Conservation (phyloP, 2,888 invertebrate species). For the Pterostichus madidus region DNA sequence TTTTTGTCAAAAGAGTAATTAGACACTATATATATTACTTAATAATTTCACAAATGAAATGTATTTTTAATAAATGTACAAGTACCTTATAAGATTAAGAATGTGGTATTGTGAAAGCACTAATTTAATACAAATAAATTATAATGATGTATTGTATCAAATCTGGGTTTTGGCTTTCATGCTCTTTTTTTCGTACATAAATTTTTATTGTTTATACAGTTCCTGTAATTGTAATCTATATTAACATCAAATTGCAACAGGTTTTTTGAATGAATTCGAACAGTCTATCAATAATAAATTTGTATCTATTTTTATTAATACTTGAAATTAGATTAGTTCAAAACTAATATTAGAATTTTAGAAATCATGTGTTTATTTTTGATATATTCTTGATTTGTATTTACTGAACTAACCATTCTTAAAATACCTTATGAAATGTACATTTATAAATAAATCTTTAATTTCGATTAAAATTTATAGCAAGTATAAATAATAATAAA, state of each 20-base stretch:
- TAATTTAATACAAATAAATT: conserved; percentile 65
- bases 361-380: not conserved
- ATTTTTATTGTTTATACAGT: conserved; percentile 36
- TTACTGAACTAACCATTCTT: conserved; percentile 69
- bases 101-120: conserved; percentile 61
- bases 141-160: conserved; percentile 57
- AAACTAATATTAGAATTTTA: conserved; percentile 23
- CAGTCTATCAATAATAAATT: conserved; percentile 1
- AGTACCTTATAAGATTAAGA: conserved; percentile 65
- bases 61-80: conserved; percentile 67
- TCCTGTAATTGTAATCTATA: conserved; percentile 26
- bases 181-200: conserved; percentile 36
- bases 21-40: conserved; percentile 21
- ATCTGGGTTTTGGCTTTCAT: conserved; percentile 55
- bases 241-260: not conserved
- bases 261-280: not conserved
- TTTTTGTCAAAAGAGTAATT: conserved; percentile 35
- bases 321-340: not conserved
- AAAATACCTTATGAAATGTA: not conserved
- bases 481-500: not conserved
- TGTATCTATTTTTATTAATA: conserved; percentile 24
- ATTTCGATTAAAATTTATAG: conserved; percentile 61
- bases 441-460: not conserved
- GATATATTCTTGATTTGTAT: conserved; percentile 70
- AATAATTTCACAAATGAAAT: conserved; percentile 59